phyloP scores from a whole-genome alignment of 1,140 invertebrate species.

The Brachionus rubens region DNA sequence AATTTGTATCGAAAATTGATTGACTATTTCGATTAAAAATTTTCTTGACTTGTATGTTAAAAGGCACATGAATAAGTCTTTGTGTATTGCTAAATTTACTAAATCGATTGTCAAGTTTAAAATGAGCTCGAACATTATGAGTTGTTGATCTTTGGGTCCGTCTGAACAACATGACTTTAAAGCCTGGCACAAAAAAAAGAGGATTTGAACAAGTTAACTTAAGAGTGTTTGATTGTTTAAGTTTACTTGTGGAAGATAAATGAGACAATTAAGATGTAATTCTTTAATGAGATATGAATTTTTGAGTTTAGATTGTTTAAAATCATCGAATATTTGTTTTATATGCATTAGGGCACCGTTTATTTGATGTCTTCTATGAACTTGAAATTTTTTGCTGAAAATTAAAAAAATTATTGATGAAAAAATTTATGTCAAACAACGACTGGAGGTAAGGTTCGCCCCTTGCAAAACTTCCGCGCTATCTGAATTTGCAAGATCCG shows the following conservation, averaged over 20 bases:
- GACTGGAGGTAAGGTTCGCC: no score
- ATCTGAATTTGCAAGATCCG: no score
- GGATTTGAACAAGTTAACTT: not conserved
- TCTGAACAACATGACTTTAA: conserved; percentile 11
- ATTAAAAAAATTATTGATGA: not conserved
- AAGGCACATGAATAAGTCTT: conserved; percentile 38
- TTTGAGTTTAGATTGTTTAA: conserved; percentile 28
- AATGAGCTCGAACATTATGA: conserved; percentile 24
- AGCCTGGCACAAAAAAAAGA: not conserved
- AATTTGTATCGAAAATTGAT: conserved; percentile 29
- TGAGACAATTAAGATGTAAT: conserved; percentile 38
- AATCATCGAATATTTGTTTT: conserved; percentile 27
- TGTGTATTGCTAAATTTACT: conserved; percentile 10
- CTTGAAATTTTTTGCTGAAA: conserved; percentile 20
- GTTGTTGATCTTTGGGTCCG: not conserved
- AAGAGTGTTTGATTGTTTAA: not conserved
- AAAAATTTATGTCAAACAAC: not conserved
- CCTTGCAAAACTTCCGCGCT: no score
- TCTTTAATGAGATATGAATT: conserved; percentile 37
- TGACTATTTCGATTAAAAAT: conserved; percentile 43
- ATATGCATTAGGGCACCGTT: conserved; percentile 44
- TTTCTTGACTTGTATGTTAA: conserved; percentile 38
- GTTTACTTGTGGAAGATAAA: conserved; percentile 40
- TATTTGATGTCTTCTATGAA: conserved; percentile 38
- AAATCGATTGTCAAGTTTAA: conserved; percentile 35